Evolutionary conservation across 2,113 vertebrate genomes (phyloP).

Genomic region (Mugil cephalus): DNA sequence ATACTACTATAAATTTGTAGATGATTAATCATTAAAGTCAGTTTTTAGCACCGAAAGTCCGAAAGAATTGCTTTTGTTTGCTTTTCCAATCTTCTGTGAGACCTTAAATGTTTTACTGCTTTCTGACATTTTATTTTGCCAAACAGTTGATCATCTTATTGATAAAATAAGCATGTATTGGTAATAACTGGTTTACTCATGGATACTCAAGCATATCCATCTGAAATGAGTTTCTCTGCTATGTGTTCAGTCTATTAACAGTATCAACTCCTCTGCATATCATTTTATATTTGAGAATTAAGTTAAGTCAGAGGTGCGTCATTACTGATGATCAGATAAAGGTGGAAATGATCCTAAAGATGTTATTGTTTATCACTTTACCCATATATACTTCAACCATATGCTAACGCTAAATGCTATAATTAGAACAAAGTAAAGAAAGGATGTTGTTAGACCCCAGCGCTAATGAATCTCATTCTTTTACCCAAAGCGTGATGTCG

Average conservation of each 20-base stretch:
- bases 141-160: too few relatives aligned
- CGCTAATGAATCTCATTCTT: slow-evolving; percentile 20
- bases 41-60: too few relatives aligned
- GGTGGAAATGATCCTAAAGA: neutral
- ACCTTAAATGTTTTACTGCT: too few relatives aligned
- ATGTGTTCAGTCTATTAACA: slow-evolving; percentile 22
- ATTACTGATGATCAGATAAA: neutral
- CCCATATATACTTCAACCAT: too few relatives aligned
- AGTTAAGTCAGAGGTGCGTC: neutral
- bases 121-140: too few relatives aligned
- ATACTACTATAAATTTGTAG: too few relatives aligned
- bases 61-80: too few relatives aligned
- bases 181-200: slow-evolving; percentile 20
- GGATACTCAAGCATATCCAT: slow-evolving; percentile 25
- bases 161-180: neutral
- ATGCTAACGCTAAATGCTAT: too few relatives aligned
- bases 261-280: slow-evolving; percentile 1
- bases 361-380: neutral
- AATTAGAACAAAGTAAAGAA: slow-evolving; percentile 4
- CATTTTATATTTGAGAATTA: neutral
- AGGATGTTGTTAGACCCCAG: neutral
- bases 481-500: slow-evolving; percentile 9
- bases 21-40: too few relatives aligned
- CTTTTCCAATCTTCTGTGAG: too few relatives aligned
- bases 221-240: slow-evolving; percentile 30